Evolutionary conservation across 2,113 vertebrate genomes (phyloP), one percentile per base, ranked within the genome.

Genomic region (Oreotrochilus melanogaster): DNA sequence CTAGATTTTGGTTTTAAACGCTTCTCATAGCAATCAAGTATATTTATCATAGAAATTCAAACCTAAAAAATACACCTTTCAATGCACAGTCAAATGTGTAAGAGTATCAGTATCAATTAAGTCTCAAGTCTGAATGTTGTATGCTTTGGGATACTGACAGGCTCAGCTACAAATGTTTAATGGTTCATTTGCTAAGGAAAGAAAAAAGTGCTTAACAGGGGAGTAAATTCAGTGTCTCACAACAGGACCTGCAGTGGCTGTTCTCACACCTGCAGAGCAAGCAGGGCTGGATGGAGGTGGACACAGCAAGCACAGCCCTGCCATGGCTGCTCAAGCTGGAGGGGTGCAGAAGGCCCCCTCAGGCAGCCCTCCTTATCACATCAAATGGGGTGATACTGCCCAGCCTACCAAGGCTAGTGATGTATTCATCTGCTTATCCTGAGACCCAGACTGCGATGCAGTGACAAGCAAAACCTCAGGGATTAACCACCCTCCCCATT

Each of bases 281-380:
- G 54, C 24, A 51, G 54, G 50, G 73, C 45, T 19, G 42, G 39
- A 54, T 18, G 22, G 17, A 45, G 48, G 45, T 19, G 12, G n/a
- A 33, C 43, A 86, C 79, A 85, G 3, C 6, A 10, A 33, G 10
- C 31, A 24, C 2, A 30, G 10, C 31, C 22, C 6, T 1, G 1
- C 4, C 4, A 2, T 0, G 0, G 60, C 47, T 72, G 53, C 33
- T 60, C 30, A 7, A 28, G 62, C 18, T 56, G 0, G 0, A 35
- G 47, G 30, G 9, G 14, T 10, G 3, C 62, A 37, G 51, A 13
- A 39, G 30, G 11, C 8, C 9, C 21, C 42, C 28, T 30, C 39
- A 13, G 35, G 27, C 82, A 51, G 30, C 19, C 18, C 28, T 42
- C 33, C 16, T 76, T 15, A 35, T 87, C 35, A 48, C 8, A 4